phyloP scores from a whole-genome alignment of 2,888 invertebrate genomes.

The Apoda limacodes region DNA sequence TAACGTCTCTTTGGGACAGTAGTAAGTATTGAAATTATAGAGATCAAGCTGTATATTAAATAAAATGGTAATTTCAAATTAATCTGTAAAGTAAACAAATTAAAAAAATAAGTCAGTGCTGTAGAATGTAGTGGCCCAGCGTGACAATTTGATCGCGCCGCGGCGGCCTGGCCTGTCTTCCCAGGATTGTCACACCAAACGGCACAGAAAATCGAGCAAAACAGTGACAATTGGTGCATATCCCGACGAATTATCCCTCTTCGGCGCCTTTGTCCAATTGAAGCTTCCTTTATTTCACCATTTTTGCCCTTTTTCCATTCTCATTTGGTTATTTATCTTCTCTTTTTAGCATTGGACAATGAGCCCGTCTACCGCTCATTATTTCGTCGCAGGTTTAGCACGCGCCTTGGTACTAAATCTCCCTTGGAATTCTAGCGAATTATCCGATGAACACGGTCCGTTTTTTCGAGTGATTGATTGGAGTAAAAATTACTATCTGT shows the following conservation, averaged over 20 bases:
- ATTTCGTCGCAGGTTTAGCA: constrained; percentile 56
- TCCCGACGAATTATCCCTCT: constrained; percentile 63
- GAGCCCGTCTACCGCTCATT: constrained; percentile 48
- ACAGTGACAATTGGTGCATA: constrained; percentile 69
- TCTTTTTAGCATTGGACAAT: constrained; percentile 49
- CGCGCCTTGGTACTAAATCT: constrained; percentile 61
- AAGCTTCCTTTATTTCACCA: constrained; percentile 62
- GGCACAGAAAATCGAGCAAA: constrained; percentile 50
- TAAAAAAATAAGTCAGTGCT: constrained; percentile 3
- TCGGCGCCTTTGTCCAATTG: constrained; percentile 68
- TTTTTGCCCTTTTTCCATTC: constrained; percentile 67
- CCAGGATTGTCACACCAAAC: constrained; percentile 36
- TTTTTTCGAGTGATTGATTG: constrained; percentile 65
- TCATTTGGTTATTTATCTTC: constrained; percentile 69
- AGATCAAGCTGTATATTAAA: no score
- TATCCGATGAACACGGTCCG: constrained; percentile 52
- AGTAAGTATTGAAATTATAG: no score
- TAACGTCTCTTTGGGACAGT: no score
- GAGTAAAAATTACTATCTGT: constrained; percentile 61
- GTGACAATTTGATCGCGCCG: constrained; percentile 53
- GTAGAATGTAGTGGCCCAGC: constrained; percentile 10
- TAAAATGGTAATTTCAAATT: no score
- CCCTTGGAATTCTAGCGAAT: constrained; percentile 65
- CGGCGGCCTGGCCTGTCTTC: constrained; percentile 30
- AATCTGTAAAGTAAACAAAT: constrained; percentile 5